Evolutionary conservation across 2,113 vertebrate species (phyloP).

Genomic region (Dicentrarchus labrax): DNA sequence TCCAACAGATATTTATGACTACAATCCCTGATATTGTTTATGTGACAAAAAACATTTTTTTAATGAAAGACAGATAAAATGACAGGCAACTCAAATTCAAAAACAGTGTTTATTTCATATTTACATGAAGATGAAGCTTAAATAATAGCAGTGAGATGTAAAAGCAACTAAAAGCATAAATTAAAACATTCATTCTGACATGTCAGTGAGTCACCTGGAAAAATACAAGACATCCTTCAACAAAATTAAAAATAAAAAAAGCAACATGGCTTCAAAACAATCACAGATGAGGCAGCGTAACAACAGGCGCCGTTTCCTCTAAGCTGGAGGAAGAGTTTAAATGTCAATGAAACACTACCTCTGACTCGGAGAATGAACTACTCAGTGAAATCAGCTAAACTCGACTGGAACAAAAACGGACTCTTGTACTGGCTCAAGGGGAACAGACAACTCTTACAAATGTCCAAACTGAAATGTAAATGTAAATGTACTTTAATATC

Average conservation of each 20-base stretch:
- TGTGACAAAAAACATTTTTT: background rate
- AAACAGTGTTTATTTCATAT: conserved; percentile 74
- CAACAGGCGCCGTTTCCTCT: background rate
- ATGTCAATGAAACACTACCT: background rate
- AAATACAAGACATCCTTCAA: background rate
- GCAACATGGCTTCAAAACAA: background rate
- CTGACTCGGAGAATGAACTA: background rate
- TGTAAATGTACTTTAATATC: background rate
- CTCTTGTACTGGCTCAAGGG: background rate
- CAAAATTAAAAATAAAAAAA: conserved; percentile 10
- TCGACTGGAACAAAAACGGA: background rate
- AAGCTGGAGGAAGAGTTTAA: background rate
- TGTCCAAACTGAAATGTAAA: conserved; percentile 22
- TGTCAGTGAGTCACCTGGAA: background rate
- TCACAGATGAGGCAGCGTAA: background rate
- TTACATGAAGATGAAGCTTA: conserved; percentile 53
- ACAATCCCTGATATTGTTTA: background rate
- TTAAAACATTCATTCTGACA: conserved; percentile 44
- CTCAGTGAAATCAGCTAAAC: background rate
- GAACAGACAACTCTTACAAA: background rate
- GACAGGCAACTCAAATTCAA: conserved; percentile 61
- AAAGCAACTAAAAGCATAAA: conserved; percentile 53
- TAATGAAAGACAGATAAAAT: conserved; percentile 49
- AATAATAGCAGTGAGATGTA: conserved; percentile 39
- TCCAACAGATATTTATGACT: background rate